Evolutionary conservation across 1,140 invertebrate genomes (phyloP).

Genomic region (Drosophila kurseongensis): DNA sequence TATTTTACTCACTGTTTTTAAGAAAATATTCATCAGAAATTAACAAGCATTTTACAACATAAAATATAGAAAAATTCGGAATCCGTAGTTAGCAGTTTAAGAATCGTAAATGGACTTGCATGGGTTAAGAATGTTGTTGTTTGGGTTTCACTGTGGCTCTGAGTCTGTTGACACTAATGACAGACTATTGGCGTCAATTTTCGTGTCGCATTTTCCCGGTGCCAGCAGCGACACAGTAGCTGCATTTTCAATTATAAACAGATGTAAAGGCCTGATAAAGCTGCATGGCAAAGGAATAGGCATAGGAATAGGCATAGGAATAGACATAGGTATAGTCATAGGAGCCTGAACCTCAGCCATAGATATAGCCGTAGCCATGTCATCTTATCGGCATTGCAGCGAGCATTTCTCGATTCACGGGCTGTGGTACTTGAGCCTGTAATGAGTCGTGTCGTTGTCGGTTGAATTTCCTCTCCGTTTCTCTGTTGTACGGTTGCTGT

Average conservation of each 20-base stretch:
- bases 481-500: slow-evolving; percentile 30
- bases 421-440: slow-evolving; percentile 75
- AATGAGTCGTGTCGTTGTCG: slow-evolving; percentile 73
- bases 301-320: not conserved
- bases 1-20: no score
- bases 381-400: slow-evolving; percentile 35
- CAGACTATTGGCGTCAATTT: slow-evolving; percentile 82
- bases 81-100: not conserved
- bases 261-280: slow-evolving; percentile 79
- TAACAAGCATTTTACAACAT: no score
- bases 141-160: slow-evolving; percentile 7
- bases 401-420: slow-evolving; percentile 15
- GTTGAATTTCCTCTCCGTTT: not conserved
- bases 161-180: slow-evolving; percentile 77
- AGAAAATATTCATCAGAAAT: no score
- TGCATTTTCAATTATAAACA: slow-evolving; percentile 84
- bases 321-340: not conserved
- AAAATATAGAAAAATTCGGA: no score
- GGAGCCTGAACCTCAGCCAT: slow-evolving; percentile 17
- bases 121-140: slow-evolving; percentile 40
- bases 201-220: slow-evolving; percentile 58
- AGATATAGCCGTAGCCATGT: slow-evolving; percentile 39
- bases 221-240: slow-evolving; percentile 68
- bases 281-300: slow-evolving; percentile 3
- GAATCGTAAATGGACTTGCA: not conserved